Evolutionary conservation across 2,113 vertebrate species (phyloP).

Genomic region (Xyliphius kryptos): DNA sequence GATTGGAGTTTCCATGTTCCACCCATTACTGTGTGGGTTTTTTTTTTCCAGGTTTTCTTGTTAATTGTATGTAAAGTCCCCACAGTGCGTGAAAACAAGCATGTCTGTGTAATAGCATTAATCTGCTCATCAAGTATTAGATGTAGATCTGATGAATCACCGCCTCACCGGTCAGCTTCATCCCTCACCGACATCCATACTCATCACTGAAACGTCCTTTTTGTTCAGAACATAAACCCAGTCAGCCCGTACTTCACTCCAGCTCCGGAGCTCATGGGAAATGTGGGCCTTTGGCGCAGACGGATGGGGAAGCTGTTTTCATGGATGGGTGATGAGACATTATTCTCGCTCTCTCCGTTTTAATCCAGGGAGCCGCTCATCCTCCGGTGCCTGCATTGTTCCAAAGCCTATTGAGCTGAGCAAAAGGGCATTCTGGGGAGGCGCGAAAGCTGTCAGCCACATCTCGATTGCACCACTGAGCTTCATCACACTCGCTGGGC

Average conservation of each 20-base stretch:
- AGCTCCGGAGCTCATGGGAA: slow-evolving; percentile 25
- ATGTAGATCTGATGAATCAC: slow-evolving; percentile 32
- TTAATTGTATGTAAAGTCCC: too few relatives aligned
- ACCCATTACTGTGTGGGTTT: too few relatives aligned
- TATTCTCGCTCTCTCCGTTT: slow-evolving; percentile 18
- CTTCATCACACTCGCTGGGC: slow-evolving; percentile 13
- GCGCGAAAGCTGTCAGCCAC: slow-evolving; percentile 20
- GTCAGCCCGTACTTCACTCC: not conserved
- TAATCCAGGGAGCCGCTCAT: not conserved
- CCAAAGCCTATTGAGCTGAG: slow-evolving; percentile 17
- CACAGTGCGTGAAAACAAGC: too few relatives aligned
- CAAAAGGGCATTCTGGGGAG: slow-evolving; percentile 31
- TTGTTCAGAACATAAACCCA: slow-evolving; percentile 12
- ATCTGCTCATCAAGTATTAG: slow-evolving; percentile 1
- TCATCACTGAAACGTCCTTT: slow-evolving; percentile 38
- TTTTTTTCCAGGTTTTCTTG: too few relatives aligned
- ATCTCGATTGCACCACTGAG: slow-evolving; percentile 8
- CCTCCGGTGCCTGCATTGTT: slow-evolving; percentile 17
- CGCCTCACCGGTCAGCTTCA: not conserved
- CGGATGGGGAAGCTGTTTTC: slow-evolving; percentile 24
- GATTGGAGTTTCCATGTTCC: too few relatives aligned
- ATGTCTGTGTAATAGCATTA: too few relatives aligned
- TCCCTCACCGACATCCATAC: slow-evolving; percentile 20
- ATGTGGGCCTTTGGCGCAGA: slow-evolving; percentile 12
- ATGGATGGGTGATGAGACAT: slow-evolving; percentile 30